Evolutionary conservation across 1,140 invertebrate genomes (phyloP).

Genomic region (Lanistes nyassanus): DNA sequence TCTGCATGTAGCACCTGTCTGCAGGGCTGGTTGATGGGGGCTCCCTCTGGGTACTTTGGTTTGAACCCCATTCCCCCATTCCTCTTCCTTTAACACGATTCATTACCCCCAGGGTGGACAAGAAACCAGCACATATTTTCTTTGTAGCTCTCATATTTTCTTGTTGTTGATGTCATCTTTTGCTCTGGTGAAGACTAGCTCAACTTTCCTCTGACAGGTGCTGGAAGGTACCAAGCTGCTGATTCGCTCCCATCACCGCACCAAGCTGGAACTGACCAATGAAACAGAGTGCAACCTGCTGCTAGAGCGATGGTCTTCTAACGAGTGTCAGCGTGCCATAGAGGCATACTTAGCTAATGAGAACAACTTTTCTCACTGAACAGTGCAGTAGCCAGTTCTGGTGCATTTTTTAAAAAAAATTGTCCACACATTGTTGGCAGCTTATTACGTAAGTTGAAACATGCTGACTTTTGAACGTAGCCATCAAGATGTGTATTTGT

Average conservation of each 20-base stretch:
- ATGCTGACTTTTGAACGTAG: no score
- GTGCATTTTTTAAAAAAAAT: not conserved
- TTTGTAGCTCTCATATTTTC: no score
- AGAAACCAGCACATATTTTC: no score
- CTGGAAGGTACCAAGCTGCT: constrained; percentile 61
- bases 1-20: no score
- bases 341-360: constrained; percentile 57
- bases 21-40: no score
- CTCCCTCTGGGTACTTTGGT: no score
- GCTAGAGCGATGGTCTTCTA: constrained; percentile 71
- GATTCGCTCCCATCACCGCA: constrained; percentile 55
- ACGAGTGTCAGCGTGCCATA: constrained; percentile 69
- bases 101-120: no score
- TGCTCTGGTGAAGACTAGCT: not conserved
- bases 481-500: no score
- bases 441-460: not conserved
- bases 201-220: constrained; percentile 45
- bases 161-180: not conserved
- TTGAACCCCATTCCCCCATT: no score
- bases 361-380: constrained; percentile 51
- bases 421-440: not conserved
- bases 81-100: no score
- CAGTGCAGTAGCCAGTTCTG: not conserved
- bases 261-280: constrained; percentile 71
- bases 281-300: constrained; percentile 72